Percentiles rank a stretch among this genome's conserved stretches.
These are phyloP conservation scores for Siderastrea radians DNA, from an alignment of 92 coral and sea anemone genomes.

Conservation along the genomic window DNA sequence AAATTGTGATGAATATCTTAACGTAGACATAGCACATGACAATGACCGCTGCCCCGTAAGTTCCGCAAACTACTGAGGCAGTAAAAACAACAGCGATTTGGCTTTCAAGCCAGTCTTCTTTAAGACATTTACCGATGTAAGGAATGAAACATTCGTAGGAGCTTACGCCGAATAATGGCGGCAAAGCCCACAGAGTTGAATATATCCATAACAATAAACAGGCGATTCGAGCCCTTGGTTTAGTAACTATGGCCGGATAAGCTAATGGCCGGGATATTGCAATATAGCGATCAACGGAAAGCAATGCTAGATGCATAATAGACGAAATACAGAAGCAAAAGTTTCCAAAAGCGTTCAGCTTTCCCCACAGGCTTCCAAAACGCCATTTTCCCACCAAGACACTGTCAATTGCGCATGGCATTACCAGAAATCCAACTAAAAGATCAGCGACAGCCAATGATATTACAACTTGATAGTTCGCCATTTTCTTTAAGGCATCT, in stretches of 20 bases:
- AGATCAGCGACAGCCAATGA: constrained; percentile 79
- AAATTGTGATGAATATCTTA: constrained; percentile 58
- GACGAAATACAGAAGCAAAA: constrained; percentile 88
- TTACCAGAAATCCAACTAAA: constrained; percentile 79
- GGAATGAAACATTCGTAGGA: constrained; percentile 82
- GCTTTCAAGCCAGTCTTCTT: constrained; percentile 53
- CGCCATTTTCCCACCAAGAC: constrained; percentile 76
- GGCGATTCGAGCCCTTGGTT: constrained; percentile 48
- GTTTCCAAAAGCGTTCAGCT: constrained; percentile 80
- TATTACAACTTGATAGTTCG: constrained; percentile 71
- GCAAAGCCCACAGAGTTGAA: constrained; percentile 77
- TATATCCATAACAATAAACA: constrained; percentile 67
- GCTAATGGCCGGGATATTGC: constrained; percentile 64
- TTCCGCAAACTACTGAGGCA: constrained; percentile 59
- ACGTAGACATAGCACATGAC: constrained; percentile 55
- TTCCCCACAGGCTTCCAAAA: constrained; percentile 71
- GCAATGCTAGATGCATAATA: constrained; percentile 74
- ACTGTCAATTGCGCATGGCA: constrained; percentile 81
- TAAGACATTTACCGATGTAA: constrained; percentile 68
- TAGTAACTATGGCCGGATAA: constrained; percentile 54
- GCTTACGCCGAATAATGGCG: constrained; percentile 64
- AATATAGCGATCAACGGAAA: constrained; percentile 79
- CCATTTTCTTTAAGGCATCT: constrained; percentile 53
- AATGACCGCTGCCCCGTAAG: constrained; percentile 65
- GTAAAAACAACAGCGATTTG: constrained; percentile 44